Evolutionary conservation across 2,113 vertebrate species (phyloP), one percentile per base, ranked within the genome.

Genomic region (Nibea albiflora): DNA sequence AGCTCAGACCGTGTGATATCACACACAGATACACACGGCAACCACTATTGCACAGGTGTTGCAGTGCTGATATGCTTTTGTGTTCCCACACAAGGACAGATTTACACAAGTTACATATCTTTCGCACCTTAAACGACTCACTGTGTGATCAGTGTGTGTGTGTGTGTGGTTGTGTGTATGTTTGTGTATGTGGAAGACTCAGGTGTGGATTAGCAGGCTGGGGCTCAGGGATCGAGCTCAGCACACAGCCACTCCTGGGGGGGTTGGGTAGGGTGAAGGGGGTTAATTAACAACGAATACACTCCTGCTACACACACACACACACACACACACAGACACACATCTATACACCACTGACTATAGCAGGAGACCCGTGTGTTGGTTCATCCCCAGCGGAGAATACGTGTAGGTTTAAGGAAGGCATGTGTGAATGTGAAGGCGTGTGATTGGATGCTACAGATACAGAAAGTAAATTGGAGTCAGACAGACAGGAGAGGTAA

Each of bases 271-370:
- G 62, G 90, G 90, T 88, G 85, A 90, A 42, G 52, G 84, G 87
- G 93, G 93, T 94, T 95, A 94, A 94, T 94, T 94, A 93, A 94
- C 85, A 89, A 65, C 35, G 61, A 75, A 78, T 77, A 81, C 89
- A 85, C 76, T 85, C 76, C 69, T 53, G 66, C 26, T 82, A 80
- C 65, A 71, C 39, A 69, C 46, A 76, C 31, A 74, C 86, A 83
- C 60, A 8, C 22, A 53, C 81, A n/a, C n/a, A n/a, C 62, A 71
- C 28, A 72, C 52, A 73, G 22, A 72, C 82, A 83, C 54, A 7
- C 76, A 69, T 26, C 44, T 19, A 69, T 63, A 82, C 79, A 72
- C 19, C 20, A 47, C 1, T 58, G 57, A 71, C 49, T 77, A n/a
- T 22, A 62, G 66, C 80, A 53, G 66, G 56, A 49, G 67, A 72